These are phyloP conservation scores for Protobothrops flavoviridis DNA, from an alignment of 2,113 vertebrate genomes.

Conservation along the genomic window DNA sequence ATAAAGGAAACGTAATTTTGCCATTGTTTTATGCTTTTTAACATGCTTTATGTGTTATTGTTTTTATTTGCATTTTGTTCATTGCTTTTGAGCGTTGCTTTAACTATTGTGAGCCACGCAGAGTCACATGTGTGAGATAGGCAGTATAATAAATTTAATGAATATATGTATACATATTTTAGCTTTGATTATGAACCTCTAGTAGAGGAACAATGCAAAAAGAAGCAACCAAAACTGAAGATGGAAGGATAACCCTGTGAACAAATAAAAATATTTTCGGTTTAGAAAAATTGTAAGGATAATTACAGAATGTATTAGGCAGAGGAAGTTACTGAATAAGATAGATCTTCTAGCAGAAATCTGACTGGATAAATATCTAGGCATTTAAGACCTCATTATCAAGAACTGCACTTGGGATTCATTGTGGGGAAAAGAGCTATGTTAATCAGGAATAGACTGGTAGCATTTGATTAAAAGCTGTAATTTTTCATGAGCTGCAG, in stretches of 20 bases:
- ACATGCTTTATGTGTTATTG: neutral
- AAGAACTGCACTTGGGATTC: neutral
- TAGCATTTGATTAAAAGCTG: neutral
- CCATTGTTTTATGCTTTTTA: neutral
- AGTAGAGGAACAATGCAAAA: neutral
- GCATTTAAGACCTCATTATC: neutral
- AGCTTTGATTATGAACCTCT: neutral
- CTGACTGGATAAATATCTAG: neutral
- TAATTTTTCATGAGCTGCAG: neutral
- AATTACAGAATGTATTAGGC: neutral
- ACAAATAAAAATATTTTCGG: neutral
- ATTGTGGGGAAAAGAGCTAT: neutral
- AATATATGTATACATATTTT: neutral
- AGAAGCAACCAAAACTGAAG: neutral
- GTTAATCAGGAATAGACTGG: neutral
- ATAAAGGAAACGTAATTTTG: neutral
- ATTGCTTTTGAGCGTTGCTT: neutral
- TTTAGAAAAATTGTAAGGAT: neutral
- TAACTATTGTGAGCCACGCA: neutral
- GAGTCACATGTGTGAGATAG: neutral
- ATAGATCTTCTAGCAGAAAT: neutral
- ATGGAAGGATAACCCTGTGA: neutral
- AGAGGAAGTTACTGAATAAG: neutral
- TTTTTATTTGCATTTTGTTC: neutral
- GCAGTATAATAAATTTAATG: neutral